Conservation (phyloP, 2,888 invertebrate species). For the Clivina fossor region DNA sequence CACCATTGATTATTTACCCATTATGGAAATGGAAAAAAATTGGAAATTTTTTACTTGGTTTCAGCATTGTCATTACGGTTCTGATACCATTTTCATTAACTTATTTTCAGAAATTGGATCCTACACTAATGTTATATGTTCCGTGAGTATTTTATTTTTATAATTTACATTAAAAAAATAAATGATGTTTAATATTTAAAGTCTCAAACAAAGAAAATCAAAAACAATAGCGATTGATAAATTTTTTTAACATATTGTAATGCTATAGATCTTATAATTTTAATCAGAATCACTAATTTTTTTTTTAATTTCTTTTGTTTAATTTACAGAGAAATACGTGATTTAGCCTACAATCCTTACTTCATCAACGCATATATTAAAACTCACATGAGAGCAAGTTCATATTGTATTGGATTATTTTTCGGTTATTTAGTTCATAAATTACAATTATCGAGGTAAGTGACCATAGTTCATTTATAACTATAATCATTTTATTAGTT, state of each 20-base stretch:
- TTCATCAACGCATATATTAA: slow-evolving; percentile 69
- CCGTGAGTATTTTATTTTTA: slow-evolving; percentile 58
- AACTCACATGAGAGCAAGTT: slow-evolving; percentile 73
- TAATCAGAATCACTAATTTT: background rate
- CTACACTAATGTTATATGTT: slow-evolving; percentile 67
- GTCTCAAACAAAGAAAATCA: background rate
- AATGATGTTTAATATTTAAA: background rate
- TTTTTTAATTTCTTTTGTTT: background rate
- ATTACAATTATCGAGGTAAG: slow-evolving; percentile 64
- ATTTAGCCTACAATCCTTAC: slow-evolving; percentile 64
- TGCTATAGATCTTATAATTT: background rate
- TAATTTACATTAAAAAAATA: background rate
- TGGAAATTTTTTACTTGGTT: slow-evolving; percentile 59
- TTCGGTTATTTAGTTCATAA: slow-evolving; percentile 67
- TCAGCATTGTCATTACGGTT: slow-evolving; percentile 56
- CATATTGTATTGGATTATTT: slow-evolving; percentile 67
- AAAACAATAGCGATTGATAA: background rate
- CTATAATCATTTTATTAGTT: no score
- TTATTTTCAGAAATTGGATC: slow-evolving; percentile 62
- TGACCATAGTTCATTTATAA: no score
- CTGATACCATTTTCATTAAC: slow-evolving; percentile 62
- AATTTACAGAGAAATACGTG: slow-evolving; percentile 61
- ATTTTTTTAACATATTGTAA: background rate
- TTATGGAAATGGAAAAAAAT: slow-evolving; percentile 64
- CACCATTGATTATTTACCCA: slow-evolving; percentile 67